These are phyloP conservation scores for Hydrophis major DNA, from an alignment of 2,797 vertebrate genomes.

Conservation along the genomic window DNA sequence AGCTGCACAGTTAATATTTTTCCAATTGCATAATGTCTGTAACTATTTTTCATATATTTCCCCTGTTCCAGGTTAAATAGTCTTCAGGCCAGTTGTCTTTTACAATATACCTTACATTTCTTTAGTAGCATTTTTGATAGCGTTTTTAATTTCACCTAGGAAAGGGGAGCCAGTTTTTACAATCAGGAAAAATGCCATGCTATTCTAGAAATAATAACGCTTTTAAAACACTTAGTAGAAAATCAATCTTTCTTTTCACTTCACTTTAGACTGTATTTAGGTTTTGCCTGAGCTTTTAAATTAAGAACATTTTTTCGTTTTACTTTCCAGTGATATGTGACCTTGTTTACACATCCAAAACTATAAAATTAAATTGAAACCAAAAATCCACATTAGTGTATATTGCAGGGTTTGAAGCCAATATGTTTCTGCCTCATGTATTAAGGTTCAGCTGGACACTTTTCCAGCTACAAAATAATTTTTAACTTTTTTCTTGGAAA, in stretches of 20 bases:
- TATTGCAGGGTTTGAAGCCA: not conserved
- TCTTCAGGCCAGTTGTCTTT: not conserved
- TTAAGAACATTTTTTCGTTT: conserved; percentile 4
- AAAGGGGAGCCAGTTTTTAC: conserved; percentile 5
- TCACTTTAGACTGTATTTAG: not conserved
- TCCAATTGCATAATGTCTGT: not conserved
- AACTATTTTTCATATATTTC: conserved; percentile 7
- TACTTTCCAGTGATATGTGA: not conserved
- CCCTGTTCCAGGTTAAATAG: conserved; percentile 20
- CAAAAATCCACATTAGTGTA: not conserved
- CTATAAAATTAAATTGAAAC: not conserved
- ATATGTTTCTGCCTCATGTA: not conserved
- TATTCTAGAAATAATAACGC: not conserved
- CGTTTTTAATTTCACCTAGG: conserved; percentile 33
- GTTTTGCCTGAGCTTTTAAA: conserved; percentile 7
- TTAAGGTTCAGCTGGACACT: not conserved
- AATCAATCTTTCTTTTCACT: conserved; percentile 14
- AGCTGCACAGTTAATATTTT: not conserved
- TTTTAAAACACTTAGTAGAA: conserved; percentile 28
- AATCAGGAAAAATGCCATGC: conserved; percentile 17
- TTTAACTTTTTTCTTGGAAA: not conserved
- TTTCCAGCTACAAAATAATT: not conserved
- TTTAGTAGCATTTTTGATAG: conserved; percentile 36
- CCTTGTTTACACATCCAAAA: not conserved
- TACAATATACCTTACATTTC: conserved; percentile 22